Conservation (phyloP, 2,797 vertebrate species). For the Cyclopterus lumpus region DNA sequence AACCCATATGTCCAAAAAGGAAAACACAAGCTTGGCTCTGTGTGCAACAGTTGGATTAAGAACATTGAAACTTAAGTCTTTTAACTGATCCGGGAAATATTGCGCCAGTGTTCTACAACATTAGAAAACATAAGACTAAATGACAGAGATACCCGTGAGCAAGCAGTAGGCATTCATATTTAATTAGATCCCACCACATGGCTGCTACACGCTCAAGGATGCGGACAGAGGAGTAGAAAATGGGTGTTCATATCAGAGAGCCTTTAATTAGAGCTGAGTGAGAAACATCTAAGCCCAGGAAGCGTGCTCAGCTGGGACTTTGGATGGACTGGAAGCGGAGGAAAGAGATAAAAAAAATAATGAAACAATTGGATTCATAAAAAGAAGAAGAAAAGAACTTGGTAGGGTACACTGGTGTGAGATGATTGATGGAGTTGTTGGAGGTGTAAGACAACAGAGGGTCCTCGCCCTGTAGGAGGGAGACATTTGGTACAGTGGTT, state of each 20-base stretch:
- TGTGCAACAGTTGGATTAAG: constrained; percentile 12
- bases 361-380: constrained; percentile 32
- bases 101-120: constrained; percentile 11
- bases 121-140: constrained; percentile 37
- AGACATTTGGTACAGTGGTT: constrained; percentile 57
- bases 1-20: constrained; percentile 1
- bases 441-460: constrained; percentile 64
- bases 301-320: constrained; percentile 49
- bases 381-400: constrained; percentile 49
- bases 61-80: constrained; percentile 6
- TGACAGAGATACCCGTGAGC: constrained; percentile 58
- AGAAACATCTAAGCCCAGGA: constrained; percentile 42
- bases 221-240: constrained; percentile 42
- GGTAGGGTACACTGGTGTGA: constrained; percentile 40
- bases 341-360: constrained; percentile 41
- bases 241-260: constrained; percentile 54
- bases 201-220: constrained; percentile 44
- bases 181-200: constrained; percentile 61
- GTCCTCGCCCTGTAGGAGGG: constrained; percentile 29
- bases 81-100: constrained; percentile 4
- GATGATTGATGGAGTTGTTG: constrained; percentile 48
- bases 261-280: constrained; percentile 74
- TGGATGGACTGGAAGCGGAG: constrained; percentile 4
- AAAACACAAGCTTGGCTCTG: constrained; percentile 11
- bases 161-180: constrained; percentile 51